phyloP scores from a whole-genome alignment of 2,888 invertebrate species.

The Drosophila subsilvestris region DNA sequence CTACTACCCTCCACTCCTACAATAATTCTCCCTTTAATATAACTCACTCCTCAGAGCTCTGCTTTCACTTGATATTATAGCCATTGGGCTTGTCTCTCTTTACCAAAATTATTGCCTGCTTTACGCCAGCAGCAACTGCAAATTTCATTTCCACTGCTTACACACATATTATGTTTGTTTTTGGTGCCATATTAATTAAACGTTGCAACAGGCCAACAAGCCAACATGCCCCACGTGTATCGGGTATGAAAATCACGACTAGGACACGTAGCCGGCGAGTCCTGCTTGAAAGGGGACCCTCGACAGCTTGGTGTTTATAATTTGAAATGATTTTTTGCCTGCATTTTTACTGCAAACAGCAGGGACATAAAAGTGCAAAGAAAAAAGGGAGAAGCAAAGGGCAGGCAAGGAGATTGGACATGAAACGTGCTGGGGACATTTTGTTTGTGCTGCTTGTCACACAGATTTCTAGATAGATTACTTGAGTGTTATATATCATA shows the following conservation, averaged over 20 bases:
- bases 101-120: not conserved
- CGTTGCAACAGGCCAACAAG: not conserved
- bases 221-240: constrained; percentile 4
- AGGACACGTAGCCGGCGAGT: constrained; percentile 47
- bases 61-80: not conserved
- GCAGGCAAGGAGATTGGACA: not conserved
- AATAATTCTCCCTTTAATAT: not conserved
- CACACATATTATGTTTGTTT: not conserved
- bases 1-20: not conserved
- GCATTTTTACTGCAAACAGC: constrained; percentile 58
- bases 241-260: constrained; percentile 29
- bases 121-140: not conserved
- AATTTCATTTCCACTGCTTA: no score
- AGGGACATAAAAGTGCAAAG: constrained; percentile 21
- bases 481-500: constrained; percentile 25
- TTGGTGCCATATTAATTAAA: not conserved
- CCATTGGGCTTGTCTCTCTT: not conserved
- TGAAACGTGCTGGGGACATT: constrained; percentile 38
- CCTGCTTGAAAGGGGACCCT: constrained; percentile 41
- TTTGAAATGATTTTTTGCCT: constrained; percentile 73
- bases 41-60: not conserved
- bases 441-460: constrained; percentile 48
- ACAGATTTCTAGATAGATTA: constrained; percentile 50
- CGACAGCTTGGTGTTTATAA: constrained; percentile 68
- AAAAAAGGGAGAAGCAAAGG: not conserved